These are phyloP conservation scores for Sminthopsis crassicaudata DNA, from an alignment of 2,113 vertebrate genomes.

Conservation along the genomic window DNA sequence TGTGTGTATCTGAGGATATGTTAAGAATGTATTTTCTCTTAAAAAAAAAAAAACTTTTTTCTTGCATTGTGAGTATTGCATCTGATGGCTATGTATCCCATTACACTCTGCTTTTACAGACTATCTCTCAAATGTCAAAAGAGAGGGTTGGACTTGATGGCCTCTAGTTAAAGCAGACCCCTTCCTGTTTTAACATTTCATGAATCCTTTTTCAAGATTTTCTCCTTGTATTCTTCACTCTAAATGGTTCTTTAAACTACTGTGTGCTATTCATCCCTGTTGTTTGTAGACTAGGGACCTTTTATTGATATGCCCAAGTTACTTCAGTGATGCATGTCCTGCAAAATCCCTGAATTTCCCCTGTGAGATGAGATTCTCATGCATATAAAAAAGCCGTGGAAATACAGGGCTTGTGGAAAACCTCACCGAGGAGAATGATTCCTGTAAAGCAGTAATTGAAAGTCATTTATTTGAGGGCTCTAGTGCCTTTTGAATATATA, in stretches of 20 bases:
- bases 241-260: neutral
- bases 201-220: neutral
- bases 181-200: neutral
- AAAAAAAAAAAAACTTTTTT: neutral
- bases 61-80: neutral
- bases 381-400: neutral
- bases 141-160: neutral
- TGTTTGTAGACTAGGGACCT: neutral
- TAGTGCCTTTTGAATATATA: neutral
- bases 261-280: neutral
- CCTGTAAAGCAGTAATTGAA: slow-evolving; percentile 11
- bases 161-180: neutral
- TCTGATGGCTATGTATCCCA: neutral
- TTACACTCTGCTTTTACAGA: neutral
- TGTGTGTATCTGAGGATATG: too few relatives aligned
- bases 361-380: neutral
- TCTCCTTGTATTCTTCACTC: neutral
- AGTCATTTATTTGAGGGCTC: neutral
- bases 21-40: neutral
- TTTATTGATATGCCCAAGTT: neutral
- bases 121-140: neutral
- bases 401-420: slow-evolving; percentile 38
- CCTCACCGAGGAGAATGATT: slow-evolving; percentile 26
- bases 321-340: slow-evolving; percentile 1
- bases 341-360: neutral